phyloP scores from a whole-genome alignment of 2,888 invertebrate genomes.

The Epistrophe eligans region DNA sequence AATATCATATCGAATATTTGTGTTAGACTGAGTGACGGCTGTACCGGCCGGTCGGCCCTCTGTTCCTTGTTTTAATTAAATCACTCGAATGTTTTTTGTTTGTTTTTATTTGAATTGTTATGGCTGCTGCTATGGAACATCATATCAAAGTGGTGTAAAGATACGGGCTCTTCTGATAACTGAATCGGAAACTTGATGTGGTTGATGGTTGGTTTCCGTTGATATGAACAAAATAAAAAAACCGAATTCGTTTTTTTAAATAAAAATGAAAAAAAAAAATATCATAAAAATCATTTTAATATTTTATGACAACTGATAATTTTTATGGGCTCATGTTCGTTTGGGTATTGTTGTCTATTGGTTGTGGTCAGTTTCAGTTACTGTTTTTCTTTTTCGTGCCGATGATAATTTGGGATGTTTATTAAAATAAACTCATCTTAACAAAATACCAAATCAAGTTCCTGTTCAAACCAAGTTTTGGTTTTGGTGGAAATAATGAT shows the following conservation, averaged over 20 bases:
- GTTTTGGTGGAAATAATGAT: too few species aligned
- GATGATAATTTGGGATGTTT: too few species aligned
- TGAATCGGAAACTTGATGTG: slow-evolving; percentile 55
- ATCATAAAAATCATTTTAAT: background rate
- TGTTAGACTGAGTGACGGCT: slow-evolving; percentile 26
- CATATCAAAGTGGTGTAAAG: slow-evolving; percentile 19
- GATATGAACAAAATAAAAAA: slow-evolving; percentile 41
- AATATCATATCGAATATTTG: slow-evolving; percentile 18
- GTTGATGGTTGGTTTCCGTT: slow-evolving; percentile 57
- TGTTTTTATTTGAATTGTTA: slow-evolving; percentile 19
- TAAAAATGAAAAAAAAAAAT: background rate
- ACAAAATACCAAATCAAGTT: too few species aligned
- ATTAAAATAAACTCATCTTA: too few species aligned
- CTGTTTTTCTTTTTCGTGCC: too few species aligned
- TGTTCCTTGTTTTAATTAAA: slow-evolving; percentile 64
- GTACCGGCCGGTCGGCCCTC: slow-evolving; percentile 14
- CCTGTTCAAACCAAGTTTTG: too few species aligned
- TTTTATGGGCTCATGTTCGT: too few species aligned
- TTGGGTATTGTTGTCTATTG: too few species aligned
- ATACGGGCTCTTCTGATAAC: slow-evolving; percentile 69
- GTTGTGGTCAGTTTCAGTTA: too few species aligned
- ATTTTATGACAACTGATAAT: background rate
- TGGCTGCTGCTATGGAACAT: slow-evolving; percentile 11
- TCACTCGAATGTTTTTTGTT: slow-evolving; percentile 51
- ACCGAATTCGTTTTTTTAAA: slow-evolving; percentile 35